These are phyloP conservation scores for Piprites chloris DNA, from an alignment of 2,113 vertebrate species.

Conservation along the genomic window DNA sequence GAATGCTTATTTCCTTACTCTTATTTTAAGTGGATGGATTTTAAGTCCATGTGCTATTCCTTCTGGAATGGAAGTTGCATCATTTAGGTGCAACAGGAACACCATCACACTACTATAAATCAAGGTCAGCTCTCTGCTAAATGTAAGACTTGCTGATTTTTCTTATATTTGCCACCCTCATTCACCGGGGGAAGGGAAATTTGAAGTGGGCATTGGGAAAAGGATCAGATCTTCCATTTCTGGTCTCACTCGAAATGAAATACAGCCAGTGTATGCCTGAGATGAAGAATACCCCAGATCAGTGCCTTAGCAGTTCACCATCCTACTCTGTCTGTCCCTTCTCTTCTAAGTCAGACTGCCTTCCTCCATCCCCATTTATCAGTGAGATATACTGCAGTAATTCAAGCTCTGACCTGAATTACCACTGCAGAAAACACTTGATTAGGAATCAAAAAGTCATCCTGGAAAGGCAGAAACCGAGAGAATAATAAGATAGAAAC, in stretches of 20 bases:
- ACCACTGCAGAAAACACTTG: background rate
- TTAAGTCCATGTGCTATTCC: background rate
- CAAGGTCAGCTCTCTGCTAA: background rate
- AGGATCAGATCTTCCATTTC: background rate
- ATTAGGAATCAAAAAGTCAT: background rate
- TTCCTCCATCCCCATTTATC: background rate
- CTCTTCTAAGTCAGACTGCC: background rate
- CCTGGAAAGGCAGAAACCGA: background rate
- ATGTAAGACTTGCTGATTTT: background rate
- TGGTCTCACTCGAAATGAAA: background rate
- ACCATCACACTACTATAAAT: background rate
- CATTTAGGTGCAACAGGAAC: background rate
- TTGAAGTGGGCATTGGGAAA: background rate
- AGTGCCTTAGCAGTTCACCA: background rate
- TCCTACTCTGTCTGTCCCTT: background rate
- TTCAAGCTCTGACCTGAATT: slow-evolving; percentile 7
- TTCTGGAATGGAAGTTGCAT: background rate
- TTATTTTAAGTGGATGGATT: background rate
- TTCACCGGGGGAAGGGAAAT: background rate
- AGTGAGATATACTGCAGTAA: background rate
- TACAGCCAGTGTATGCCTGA: background rate
- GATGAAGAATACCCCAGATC: background rate
- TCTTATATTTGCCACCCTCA: background rate
- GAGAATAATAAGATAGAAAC: background rate
- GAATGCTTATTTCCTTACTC: background rate